Percentiles rank a stretch among this genome's conserved stretches.
These are phyloP conservation scores for Drosophila sproati DNA, from an alignment of 1,140 invertebrate genomes.

Conservation along the genomic window DNA sequence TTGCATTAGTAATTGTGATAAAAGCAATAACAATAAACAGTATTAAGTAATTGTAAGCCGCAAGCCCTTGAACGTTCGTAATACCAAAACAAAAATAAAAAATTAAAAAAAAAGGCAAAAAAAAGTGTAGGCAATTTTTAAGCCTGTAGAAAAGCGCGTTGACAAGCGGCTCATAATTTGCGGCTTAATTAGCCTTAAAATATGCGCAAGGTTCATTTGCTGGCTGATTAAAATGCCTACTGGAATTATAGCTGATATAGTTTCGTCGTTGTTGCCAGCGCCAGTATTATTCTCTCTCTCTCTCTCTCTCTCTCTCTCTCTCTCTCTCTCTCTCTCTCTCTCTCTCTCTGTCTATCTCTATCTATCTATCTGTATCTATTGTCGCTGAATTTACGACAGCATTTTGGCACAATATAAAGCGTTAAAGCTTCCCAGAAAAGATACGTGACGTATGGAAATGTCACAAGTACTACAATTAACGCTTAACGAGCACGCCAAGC, in stretches of 20 bases:
- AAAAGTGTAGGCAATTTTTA: slow-evolving; percentile 39
- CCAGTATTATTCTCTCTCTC: too few species aligned
- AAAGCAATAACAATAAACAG: background rate
- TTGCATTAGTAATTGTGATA: too few species aligned
- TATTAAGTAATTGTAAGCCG: background rate
- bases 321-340: too few species aligned
- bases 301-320: too few species aligned
- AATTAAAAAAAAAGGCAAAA: slow-evolving; percentile 8
- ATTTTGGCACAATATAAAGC: slow-evolving; percentile 32
- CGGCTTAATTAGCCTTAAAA: slow-evolving; percentile 73
- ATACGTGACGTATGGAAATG: slow-evolving; percentile 13
- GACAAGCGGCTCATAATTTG: slow-evolving; percentile 71
- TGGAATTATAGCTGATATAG: slow-evolving; percentile 17
- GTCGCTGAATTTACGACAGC: slow-evolving; percentile 34
- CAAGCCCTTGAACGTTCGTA: background rate
- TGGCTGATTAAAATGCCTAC: slow-evolving; percentile 42
- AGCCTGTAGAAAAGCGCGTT: slow-evolving; percentile 39
- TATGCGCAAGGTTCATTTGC: slow-evolving; percentile 54
- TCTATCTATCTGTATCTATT: background rate
- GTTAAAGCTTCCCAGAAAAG: slow-evolving; percentile 2
- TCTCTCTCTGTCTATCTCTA: too few species aligned
- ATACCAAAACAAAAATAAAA: slow-evolving; percentile 6
- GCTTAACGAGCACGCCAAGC: slow-evolving; percentile 2
- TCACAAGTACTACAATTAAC: background rate
- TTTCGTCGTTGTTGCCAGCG: background rate